phyloP scores from a whole-genome alignment of 2,888 invertebrate genomes.

The Eristalinus sepulchralis region DNA sequence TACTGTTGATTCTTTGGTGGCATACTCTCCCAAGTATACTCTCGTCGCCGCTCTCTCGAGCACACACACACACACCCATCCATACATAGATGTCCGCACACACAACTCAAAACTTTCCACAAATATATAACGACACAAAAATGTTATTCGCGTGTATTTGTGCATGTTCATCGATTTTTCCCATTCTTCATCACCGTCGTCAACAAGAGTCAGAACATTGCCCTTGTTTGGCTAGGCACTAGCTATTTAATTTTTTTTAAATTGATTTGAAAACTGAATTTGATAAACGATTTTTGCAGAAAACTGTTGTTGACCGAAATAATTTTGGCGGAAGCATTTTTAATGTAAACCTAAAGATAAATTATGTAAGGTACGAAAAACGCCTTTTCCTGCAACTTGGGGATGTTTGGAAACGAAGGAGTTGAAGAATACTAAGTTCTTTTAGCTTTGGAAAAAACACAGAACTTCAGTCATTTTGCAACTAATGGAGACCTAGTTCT shows the following conservation, averaged over 20 bases:
- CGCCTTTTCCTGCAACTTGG: too few species aligned
- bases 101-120: not conserved
- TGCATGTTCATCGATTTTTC: slow-evolving; percentile 65
- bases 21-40: slow-evolving; percentile 48
- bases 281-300: not conserved
- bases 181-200: slow-evolving; percentile 24
- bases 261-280: not conserved
- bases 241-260: slow-evolving; percentile 22
- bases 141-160: slow-evolving; percentile 49
- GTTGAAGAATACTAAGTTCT: too few species aligned
- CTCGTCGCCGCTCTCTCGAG: not conserved
- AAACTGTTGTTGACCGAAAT: not conserved
- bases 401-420: too few species aligned
- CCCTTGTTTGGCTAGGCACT: slow-evolving; percentile 32
- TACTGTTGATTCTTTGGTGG: slow-evolving; percentile 61
- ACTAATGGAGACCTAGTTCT: too few species aligned
- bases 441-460: too few species aligned
- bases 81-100: not conserved
- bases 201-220: slow-evolving; percentile 47
- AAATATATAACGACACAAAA: slow-evolving; percentile 31
- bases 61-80: slow-evolving; percentile 5
- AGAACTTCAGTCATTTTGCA: too few species aligned
- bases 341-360: too few species aligned
- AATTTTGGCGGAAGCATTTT: too few species aligned
- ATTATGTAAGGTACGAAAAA: too few species aligned